Evolutionary conservation across 2,888 invertebrate species (phyloP).

Genomic region (Agelastica alni): DNA sequence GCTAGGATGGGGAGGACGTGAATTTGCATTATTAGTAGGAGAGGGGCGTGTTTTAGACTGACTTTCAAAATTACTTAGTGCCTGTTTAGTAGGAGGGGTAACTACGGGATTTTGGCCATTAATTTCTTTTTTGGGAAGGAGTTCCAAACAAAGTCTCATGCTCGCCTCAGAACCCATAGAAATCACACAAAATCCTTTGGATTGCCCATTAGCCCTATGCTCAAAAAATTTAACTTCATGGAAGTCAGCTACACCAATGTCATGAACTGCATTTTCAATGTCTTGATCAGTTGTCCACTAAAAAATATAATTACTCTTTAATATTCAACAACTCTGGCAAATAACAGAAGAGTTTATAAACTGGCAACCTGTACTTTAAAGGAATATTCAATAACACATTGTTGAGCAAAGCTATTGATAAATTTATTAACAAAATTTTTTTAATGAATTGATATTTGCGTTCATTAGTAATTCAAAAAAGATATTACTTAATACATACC

Average conservation of each 20-base stretch:
- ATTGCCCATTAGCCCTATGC: slow-evolving; percentile 97
- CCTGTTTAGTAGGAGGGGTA: slow-evolving; percentile 92
- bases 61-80: slow-evolving; percentile 84
- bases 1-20: slow-evolving; percentile 65
- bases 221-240: slow-evolving; percentile 99
- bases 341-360: no score
- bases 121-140: slow-evolving; percentile 91
- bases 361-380: no score
- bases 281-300: slow-evolving; percentile 99
- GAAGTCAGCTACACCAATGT: slow-evolving; percentile 89
- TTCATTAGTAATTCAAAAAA: no score
- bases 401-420: no score
- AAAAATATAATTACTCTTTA: no score
- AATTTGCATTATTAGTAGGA: slow-evolving; percentile 69
- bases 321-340: no score
- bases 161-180: slow-evolving; percentile 92
- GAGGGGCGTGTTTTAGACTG: slow-evolving; percentile 88
- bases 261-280: slow-evolving; percentile 85
- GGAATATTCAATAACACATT: no score
- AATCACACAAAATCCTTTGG: slow-evolving; percentile 97
- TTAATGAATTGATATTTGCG: no score
- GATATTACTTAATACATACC: slow-evolving; percentile 66
- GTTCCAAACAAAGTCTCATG: slow-evolving; percentile 87
- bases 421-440: no score
- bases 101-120: slow-evolving; percentile 96